Evolutionary conservation across 2,113 vertebrate species (phyloP), one percentile per base, ranked within the genome.

Genomic region (human (Homo sapiens)): DNA sequence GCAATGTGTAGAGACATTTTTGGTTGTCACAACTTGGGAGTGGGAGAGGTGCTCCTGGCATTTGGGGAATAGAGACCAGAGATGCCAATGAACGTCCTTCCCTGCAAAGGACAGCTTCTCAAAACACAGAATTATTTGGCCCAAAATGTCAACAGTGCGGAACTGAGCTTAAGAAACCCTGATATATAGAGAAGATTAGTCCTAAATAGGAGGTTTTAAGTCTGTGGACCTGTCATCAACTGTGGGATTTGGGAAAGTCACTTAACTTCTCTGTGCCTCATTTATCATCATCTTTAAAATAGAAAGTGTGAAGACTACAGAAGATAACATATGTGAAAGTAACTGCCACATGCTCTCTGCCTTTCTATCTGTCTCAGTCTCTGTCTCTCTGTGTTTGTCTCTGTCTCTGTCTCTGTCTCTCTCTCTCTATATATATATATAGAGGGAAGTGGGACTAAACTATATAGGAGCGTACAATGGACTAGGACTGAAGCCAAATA

Each of bases 381-480:
- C 38, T 72, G 55, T 70, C 75, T 89, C 17, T 78, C 57, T 48
- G 8, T 66, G 38, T 50, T 17, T 35, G 20, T 64, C 27, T 40
- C 7, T 61, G 3, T 52, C 45, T 78, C 43, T 27, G 11, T 20
- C 25, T 13, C 23, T 25, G 3, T 30, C 2, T 27, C 1, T 27
- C 3, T 32, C 6, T 7, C 0, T 7, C 1, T 3, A 38, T 11
- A 17, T 35, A 35, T 35, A 35, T 1, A 6, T 16, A 14, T 35
- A 20, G 18, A 22, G 18, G 40, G 20, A 30, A 55, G 7, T 14
- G 20, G 23, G 5, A 35, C 30, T 4, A 25, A 79, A 11, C 25
- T 35, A 35, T 12, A 18, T 0, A 8, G 10, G 7, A 5, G 8
- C 9, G 2, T 6, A 3, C 0, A 2, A 6, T 18, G 73, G 22